These are phyloP conservation scores for Cyaniris semiargus DNA, from an alignment of 2,888 invertebrate species.

Conservation along the genomic window DNA sequence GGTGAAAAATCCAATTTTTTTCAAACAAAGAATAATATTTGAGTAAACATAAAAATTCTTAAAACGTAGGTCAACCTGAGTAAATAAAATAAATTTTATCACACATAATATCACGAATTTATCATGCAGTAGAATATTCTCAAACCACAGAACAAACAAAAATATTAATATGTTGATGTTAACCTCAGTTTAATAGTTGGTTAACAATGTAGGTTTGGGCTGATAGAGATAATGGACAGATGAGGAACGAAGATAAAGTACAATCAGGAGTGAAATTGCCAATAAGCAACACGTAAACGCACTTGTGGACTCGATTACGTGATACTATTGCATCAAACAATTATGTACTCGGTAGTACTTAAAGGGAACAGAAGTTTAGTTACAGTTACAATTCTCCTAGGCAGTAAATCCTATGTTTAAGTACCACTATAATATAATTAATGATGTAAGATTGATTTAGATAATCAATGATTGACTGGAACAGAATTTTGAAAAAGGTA, in stretches of 20 bases:
- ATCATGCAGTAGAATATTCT: too few species aligned
- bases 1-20: too few species aligned
- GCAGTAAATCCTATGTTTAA: background rate
- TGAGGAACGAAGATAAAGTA: conserved; percentile 18
- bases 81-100: too few species aligned
- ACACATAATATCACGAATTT: too few species aligned
- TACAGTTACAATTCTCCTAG: background rate
- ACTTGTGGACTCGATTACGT: conserved; percentile 8
- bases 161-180: too few species aligned
- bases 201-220: too few species aligned
- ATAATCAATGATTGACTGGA: too few species aligned
- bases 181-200: too few species aligned
- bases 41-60: too few species aligned
- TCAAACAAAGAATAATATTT: too few species aligned
- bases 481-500: background rate
- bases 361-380: background rate
- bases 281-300: conserved; percentile 11
- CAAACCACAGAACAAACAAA: too few species aligned
- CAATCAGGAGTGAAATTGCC: conserved; percentile 11
- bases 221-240: background rate
- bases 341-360: conserved; percentile 3
- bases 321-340: conserved; percentile 11
- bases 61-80: too few species aligned
- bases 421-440: background rate
- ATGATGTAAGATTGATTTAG: background rate